Evolutionary conservation across 2,113 vertebrate genomes (phyloP), one percentile per base, ranked within the genome.

Genomic region (Microcebus tavaratra): DNA sequence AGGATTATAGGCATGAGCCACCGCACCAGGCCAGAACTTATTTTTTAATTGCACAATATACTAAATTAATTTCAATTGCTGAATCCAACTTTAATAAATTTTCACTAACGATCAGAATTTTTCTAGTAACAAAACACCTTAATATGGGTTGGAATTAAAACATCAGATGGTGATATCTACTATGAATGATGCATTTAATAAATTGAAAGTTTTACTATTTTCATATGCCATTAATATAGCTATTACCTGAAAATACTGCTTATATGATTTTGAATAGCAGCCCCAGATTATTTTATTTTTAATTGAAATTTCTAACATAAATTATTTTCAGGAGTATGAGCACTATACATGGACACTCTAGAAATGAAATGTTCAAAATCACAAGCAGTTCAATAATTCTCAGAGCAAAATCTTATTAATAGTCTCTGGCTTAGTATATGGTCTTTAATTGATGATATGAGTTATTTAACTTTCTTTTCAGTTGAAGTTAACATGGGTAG

Each of bases 81-180:
- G 42, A 95, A 68, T 63, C 14, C 1, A 67, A 61, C 6, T 59
- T 63, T 88, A 88, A 81, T 76, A 95, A 23, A 63, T 88, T 85
- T 80, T 80, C 23, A 80, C 11, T 68, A 5, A 39, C 91, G 2
- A 81, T 91, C 59, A 75, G 50, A 91, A 81, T 85, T 95, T 93
- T 96, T 93, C 31, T 91, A 59, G 39, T 76, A 55, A 76, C 13
- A 2, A 20, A 96, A 68, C 23, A 53, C 31, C 80, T 68, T 80
- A 76, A 84, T 65, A 68, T 17, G 57, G 12, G 21, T 80, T 61
- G 11, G 27, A 95, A 81, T 81, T 75, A 91, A 95, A 96, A 91
- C 91, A 86, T 59, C 1, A 42, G 6, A 50, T 75, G 36, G 79
- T 57, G 7, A 1, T 10, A 53, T 67, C 88, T 94, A 78, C 15